phyloP scores from a whole-genome alignment of 2,797 vertebrate genomes.

The Muraenolepis orangiensis region DNA sequence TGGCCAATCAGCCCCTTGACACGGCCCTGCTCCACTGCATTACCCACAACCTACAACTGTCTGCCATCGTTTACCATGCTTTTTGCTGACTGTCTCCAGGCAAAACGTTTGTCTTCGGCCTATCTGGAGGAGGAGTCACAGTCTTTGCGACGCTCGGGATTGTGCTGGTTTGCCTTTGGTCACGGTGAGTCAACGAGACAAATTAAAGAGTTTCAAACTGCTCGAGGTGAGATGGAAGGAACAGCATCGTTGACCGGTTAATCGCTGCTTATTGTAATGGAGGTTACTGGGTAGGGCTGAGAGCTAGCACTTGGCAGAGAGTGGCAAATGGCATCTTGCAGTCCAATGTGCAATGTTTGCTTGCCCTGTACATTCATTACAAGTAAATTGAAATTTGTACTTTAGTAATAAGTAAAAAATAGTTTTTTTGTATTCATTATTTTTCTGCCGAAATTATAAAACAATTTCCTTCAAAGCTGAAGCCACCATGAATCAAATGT shows the following conservation, averaged over 20 bases:
- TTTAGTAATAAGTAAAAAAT: too few relatives aligned
- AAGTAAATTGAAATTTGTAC: too few relatives aligned
- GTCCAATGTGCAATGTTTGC: background rate
- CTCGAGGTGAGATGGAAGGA: background rate
- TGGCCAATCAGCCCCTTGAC: background rate
- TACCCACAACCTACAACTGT: background rate
- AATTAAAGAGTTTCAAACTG: background rate
- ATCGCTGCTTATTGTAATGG: background rate
- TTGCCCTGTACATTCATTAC: background rate
- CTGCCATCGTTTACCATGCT: background rate
- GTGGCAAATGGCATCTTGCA: background rate
- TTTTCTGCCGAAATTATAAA: too few relatives aligned
- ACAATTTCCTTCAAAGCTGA: background rate
- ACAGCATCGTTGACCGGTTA: background rate
- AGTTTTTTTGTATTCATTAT: too few relatives aligned
- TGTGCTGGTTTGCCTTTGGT: constrained; percentile 22
- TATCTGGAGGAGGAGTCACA: constrained; percentile 36
- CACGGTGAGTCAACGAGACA: constrained; percentile 49
- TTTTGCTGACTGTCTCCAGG: background rate
- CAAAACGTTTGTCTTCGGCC: background rate
- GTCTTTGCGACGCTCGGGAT: constrained; percentile 22
- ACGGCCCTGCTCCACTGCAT: background rate
- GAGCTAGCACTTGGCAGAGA: background rate
- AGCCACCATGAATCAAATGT: background rate
- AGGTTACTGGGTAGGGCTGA: background rate